Base-by-base conservation (phyloP, 2,797 vertebrate species). In the Neostethus bicornis region DNA sequence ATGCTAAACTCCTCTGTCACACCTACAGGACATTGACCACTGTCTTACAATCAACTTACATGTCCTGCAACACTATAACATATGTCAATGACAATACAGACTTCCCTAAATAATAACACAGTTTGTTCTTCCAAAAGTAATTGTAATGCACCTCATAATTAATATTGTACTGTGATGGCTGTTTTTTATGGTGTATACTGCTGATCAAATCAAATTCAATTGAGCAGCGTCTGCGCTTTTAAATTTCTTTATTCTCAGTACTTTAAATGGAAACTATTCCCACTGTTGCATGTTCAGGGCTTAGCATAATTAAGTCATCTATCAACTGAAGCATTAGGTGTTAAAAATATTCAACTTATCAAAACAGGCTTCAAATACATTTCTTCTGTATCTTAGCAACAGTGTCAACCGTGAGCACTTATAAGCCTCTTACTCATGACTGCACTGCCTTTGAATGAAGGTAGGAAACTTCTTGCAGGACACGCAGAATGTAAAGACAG, bases 311-410 rank as follows among this genome's bases (percentile, higher is more conserved):
- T 57, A 42, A 9, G 19, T 26, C 17, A 16, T 45, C 47, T 42
- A 32, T 34, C 6, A 7, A 39, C 59, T 48, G 25, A 3, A 61
- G 72, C 55, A 61, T 50, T 69, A 47, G 71, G 56, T 75, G 63
- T 79, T 76, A 73, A 72, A 76, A 66, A 81, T 80, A 67, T 66
- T 52, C 0, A 72, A 78, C 64, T 80, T 19, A 59, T 66, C 49
- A 67, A 51, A 77, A 71, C 56, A 39, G 63, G 56, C 58, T 75
- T 79, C 63, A 69, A 83, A 77, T 49, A 48, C 2, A 0, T 63
- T 73, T 49, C 17, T 12, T 66, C 67, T 67, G 85, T 87, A 74
- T 85, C 83, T 76, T 89, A 84, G 87, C 85, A 87, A 86, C 87
- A 73, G 75, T 28, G 4, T 51, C 59, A 42, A 78, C 75, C 21